phyloP scores from a whole-genome alignment of 2,113 vertebrate genomes.

The Heterochromis multidens region DNA sequence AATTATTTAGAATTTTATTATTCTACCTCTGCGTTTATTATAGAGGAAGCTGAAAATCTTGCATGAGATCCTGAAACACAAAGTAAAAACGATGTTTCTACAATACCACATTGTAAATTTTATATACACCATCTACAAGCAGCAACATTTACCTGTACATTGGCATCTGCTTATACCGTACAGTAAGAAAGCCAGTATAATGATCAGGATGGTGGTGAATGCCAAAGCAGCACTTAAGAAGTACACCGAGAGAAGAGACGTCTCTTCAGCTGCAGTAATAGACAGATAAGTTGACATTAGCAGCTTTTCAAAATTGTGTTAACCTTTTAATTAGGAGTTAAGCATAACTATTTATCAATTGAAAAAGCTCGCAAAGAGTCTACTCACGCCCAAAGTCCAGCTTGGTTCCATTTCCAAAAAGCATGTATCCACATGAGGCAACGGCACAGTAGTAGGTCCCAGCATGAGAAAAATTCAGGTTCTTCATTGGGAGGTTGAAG shows the following conservation, averaged over 20 bases:
- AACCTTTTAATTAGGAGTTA: neutral
- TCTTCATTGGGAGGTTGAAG: conserved; percentile 16
- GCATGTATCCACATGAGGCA: conserved; percentile 8
- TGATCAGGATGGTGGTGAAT: neutral
- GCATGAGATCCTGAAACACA: neutral
- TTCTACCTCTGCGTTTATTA: neutral
- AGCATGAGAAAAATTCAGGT: neutral
- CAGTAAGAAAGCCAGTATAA: neutral
- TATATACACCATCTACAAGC: fast-evolving
- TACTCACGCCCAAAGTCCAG: neutral
- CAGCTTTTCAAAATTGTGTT: neutral
- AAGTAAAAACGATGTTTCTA: fast-evolving
- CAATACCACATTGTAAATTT: neutral
- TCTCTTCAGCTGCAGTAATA: neutral
- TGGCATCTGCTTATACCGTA: fast-evolving
- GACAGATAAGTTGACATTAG: neutral
- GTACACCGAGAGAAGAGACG: neutral
- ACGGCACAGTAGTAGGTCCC: conserved; percentile 24
- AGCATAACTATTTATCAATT: neutral
- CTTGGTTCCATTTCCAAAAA: neutral
- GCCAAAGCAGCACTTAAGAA: neutral
- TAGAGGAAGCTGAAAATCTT: neutral
- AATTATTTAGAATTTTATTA: neutral
- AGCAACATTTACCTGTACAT: fast-evolving
- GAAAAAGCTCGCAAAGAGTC: fast-evolving